Evolutionary conservation across 2,113 vertebrate genomes (phyloP), one percentile per base, ranked within the genome.

Genomic region (Oncorhynchus mykiss): DNA sequence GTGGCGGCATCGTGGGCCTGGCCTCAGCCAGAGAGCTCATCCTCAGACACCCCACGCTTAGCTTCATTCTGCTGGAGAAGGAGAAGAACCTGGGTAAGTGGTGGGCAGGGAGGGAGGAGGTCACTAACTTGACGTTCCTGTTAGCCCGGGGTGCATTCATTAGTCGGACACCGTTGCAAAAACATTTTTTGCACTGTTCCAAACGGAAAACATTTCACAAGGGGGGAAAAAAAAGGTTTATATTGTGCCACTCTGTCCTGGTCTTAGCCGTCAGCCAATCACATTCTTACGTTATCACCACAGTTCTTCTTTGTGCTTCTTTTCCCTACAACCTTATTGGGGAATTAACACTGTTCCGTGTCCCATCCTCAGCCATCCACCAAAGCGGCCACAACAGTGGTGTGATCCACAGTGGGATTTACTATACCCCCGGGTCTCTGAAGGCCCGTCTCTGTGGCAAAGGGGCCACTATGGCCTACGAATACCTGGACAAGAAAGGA

Each of bases 321-420:
- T 34, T n/a, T 18, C 25, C 27, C 13, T 39, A 14, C 24, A 34
- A 39, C 24, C 14, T 20, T 1, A n/a, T 6, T 20, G 16, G 20
- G 20, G 4, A 8, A 22, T 16, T 3, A 24, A 64, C 20, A 48
- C 1, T 45, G 4, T 24, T 29, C 9, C 51, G 8, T 27, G 29
- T 12, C 7, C 66, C 2, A 24, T 54, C 29, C 45, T 20, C 77
- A 99, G 97, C 98, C 77, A 0, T 82, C 3, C 98, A 99, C 80
- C 98, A 99, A 91, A 98, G 96, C 11, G 97, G 97, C 6, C 96
- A 94, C 82, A 99, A 99, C 94, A 99, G 98, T 25, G 98, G 98
- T 0, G 98, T 99, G 77, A 97, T 99, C 89, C 98, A 99, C 93
- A 99, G 96, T 3, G 97, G 97, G 3, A 97, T 99, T 86, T 99